Evolutionary conservation across 2,888 invertebrate species (phyloP).

Genomic region (Folsomia manolachei): DNA sequence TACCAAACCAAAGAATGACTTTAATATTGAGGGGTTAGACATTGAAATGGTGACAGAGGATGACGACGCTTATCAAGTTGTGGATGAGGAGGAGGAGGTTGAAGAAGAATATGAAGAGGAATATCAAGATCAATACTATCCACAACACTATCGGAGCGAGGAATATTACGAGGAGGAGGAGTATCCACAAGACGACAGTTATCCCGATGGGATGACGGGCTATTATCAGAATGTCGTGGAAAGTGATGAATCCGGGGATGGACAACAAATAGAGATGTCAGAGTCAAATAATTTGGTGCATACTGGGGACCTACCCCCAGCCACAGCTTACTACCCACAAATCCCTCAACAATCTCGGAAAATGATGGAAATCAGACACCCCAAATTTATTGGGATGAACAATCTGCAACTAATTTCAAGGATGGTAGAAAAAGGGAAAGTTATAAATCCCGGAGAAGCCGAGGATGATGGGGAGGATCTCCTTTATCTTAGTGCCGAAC

Average conservation of each 20-base stretch:
- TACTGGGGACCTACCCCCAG: not conserved
- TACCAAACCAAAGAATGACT: not conserved
- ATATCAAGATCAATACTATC: not conserved
- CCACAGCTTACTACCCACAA: too few species aligned
- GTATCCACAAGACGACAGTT: slow-evolving; percentile 21
- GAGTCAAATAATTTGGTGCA: not conserved
- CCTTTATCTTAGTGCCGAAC: not conserved
- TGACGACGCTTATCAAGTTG: slow-evolving; percentile 10
- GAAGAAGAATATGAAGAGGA: slow-evolving; percentile 16
- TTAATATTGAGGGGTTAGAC: not conserved
- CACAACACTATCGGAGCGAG: not conserved
- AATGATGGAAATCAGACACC: slow-evolving; percentile 20
- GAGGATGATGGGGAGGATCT: slow-evolving; percentile 8
- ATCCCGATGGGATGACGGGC: not conserved
- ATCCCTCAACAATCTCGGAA: slow-evolving; percentile 17
- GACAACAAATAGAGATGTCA: not conserved
- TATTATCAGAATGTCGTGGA: not conserved
- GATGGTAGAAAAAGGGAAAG: slow-evolving; percentile 35
- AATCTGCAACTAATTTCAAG: slow-evolving; percentile 35
- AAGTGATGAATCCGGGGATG: not conserved
- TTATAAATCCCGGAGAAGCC: slow-evolving; percentile 15
- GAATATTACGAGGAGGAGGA: slow-evolving; percentile 11
- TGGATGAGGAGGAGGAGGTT: slow-evolving; percentile 14
- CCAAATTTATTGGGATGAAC: slow-evolving; percentile 17
- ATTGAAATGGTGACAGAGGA: not conserved